These are phyloP conservation scores for Chironex yamaguchii DNA, from an alignment of 30 jellyfish, hydroid and myxozoan species.

Conservation along the genomic window DNA sequence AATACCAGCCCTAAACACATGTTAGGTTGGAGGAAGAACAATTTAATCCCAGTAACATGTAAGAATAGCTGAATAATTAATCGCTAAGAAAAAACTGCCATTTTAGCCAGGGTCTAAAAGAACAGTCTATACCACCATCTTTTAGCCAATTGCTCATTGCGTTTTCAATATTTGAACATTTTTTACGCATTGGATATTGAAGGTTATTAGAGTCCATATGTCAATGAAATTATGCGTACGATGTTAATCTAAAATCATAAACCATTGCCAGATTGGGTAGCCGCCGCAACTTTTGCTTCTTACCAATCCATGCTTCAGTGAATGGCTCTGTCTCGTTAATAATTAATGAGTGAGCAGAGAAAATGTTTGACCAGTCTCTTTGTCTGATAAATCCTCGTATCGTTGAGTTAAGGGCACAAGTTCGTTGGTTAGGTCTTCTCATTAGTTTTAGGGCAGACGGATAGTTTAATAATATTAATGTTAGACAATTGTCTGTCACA, in stretches of 20 bases:
- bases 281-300: too few relatives aligned
- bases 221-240: not conserved
- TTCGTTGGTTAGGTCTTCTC: not conserved
- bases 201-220: too few relatives aligned
- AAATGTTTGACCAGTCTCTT: slow-evolving; percentile 69
- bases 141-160: too few relatives aligned
- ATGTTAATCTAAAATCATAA: not conserved
- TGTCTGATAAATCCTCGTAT: slow-evolving; percentile 19
- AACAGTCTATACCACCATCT: too few relatives aligned
- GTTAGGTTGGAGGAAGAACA: not conserved
- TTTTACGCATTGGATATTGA: too few relatives aligned
- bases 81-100: too few relatives aligned
- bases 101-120: too few relatives aligned
- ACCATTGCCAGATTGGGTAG: not conserved
- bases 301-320: slow-evolving; percentile 74
- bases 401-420: not conserved
- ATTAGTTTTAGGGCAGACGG: not conserved
- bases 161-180: too few relatives aligned
- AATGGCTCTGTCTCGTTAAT: slow-evolving; percentile 74
- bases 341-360: slow-evolving; percentile 73
- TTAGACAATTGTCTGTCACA: not conserved
- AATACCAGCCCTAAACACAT: not conserved
- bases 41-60: not conserved
- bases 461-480: not conserved
- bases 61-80: too few relatives aligned